Percentiles rank a stretch among this genome's conserved stretches.
Conservation (phyloP, 2,888 invertebrate species). For the Eupeodes latifasciatus region DNA sequence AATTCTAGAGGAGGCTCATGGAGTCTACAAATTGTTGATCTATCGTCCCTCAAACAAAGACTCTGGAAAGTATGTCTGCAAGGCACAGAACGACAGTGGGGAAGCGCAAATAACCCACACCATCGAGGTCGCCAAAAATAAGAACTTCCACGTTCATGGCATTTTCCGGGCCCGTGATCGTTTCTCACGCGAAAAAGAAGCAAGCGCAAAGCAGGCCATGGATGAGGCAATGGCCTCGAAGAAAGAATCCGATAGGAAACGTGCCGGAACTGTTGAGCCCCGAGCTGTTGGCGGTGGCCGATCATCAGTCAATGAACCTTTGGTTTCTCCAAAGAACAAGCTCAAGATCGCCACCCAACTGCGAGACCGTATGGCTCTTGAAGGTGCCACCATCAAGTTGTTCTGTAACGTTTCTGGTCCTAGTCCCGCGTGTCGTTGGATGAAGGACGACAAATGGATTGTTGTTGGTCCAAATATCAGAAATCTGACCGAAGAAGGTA, state of each 20-base stretch:
- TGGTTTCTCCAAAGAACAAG: slow-evolving; percentile 83
- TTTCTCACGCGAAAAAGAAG: slow-evolving; percentile 81
- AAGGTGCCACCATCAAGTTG: slow-evolving; percentile 90
- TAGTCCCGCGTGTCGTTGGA: slow-evolving; percentile 90
- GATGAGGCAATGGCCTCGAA: slow-evolving; percentile 83
- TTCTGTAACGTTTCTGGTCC: slow-evolving; percentile 91
- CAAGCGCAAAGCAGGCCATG: slow-evolving; percentile 81
- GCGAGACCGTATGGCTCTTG: slow-evolving; percentile 90
- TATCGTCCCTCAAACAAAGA: slow-evolving; percentile 86
- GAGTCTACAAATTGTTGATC: slow-evolving; percentile 86
- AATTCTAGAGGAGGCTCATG: slow-evolving; percentile 83
- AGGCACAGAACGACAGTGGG: slow-evolving; percentile 89
- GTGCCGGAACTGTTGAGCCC: slow-evolving; percentile 79
- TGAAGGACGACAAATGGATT: slow-evolving; percentile 88
- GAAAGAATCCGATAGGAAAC: slow-evolving; percentile 82
- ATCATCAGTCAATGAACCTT: slow-evolving; percentile 79
- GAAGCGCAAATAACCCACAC: slow-evolving; percentile 84
- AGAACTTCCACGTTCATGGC: slow-evolving; percentile 84
- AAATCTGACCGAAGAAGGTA: slow-evolving; percentile 88
- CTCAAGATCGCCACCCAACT: slow-evolving; percentile 89
- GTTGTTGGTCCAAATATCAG: slow-evolving; percentile 86
- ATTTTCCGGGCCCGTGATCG: slow-evolving; percentile 83
- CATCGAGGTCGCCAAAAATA: slow-evolving; percentile 85
- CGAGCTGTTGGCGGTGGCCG: slow-evolving; percentile 77
- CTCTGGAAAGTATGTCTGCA: slow-evolving; percentile 88